These are phyloP conservation scores for Euura lappo DNA, from an alignment of 1,140 invertebrate species.

Conservation along the genomic window DNA sequence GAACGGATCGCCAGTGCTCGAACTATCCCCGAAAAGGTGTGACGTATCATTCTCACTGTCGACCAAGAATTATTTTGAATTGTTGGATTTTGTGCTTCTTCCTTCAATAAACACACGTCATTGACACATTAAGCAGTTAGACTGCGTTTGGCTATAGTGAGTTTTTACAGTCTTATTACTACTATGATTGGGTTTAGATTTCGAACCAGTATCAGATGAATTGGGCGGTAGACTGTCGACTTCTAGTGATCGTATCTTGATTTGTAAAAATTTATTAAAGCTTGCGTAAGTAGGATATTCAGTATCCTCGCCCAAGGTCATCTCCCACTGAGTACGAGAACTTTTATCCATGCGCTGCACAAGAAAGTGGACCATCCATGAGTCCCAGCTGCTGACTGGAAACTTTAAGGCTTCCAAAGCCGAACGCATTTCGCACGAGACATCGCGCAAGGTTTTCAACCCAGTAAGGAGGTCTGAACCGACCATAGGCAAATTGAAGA, in stretches of 20 bases:
- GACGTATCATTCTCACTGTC: too few species aligned
- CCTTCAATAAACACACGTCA: too few species aligned
- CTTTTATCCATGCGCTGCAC: conserved; percentile 25
- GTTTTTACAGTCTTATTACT: too few species aligned
- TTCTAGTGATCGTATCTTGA: background rate
- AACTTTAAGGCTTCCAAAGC: conserved; percentile 20
- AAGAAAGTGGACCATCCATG: conserved; percentile 27
- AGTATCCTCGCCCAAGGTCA: conserved; percentile 1
- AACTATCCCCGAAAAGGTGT: too few species aligned
- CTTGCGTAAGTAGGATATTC: background rate
- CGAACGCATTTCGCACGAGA: conserved; percentile 22
- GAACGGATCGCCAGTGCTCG: too few species aligned
- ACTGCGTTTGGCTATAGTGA: too few species aligned
- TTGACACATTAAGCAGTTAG: too few species aligned
- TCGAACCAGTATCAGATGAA: too few species aligned
- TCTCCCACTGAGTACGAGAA: conserved; percentile 26
- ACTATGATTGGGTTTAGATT: background rate
- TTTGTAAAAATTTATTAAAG: too few species aligned
- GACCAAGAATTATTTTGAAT: too few species aligned
- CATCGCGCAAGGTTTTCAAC: conserved; percentile 22
- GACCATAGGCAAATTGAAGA: conserved; percentile 14
- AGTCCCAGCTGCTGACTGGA: conserved; percentile 28
- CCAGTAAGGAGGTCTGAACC: background rate
- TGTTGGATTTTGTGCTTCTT: too few species aligned
- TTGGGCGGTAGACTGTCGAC: conserved; percentile 22